A percentile compares a stretch with the other conserved stretches of the same genome.
phyloP scores from a whole-genome alignment of 2,797 vertebrate species.

The Bovichtus diacanthus region DNA sequence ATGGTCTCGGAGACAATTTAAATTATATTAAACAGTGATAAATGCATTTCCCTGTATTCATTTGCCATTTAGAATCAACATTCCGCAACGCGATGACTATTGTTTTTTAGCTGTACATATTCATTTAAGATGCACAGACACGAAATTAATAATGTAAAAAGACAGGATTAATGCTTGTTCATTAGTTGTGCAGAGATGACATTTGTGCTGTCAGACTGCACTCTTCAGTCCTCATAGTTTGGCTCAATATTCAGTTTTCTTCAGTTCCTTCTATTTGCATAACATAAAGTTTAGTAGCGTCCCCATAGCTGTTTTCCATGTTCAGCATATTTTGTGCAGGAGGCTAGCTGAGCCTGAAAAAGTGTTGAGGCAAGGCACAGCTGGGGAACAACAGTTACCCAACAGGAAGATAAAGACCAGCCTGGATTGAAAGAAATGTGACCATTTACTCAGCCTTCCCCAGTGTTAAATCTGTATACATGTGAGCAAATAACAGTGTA shows the following conservation, averaged over 20 bases:
- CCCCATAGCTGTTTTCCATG: slow-evolving; percentile 32
- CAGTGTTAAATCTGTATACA: slow-evolving; percentile 62
- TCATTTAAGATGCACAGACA: not conserved
- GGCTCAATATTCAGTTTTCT: not conserved
- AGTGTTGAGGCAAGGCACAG: slow-evolving; percentile 37
- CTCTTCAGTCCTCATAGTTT: not conserved
- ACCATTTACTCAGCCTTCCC: slow-evolving; percentile 46
- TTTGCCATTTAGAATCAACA: not conserved
- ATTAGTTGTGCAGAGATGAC: not conserved
- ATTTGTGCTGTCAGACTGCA: not conserved
- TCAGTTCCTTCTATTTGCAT: slow-evolving; percentile 14
- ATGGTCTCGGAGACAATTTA: not conserved
- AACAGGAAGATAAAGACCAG: slow-evolving; percentile 62
- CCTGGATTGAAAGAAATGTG: slow-evolving; percentile 46
- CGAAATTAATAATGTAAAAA: not conserved
- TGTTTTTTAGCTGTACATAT: not conserved
- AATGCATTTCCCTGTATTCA: not conserved
- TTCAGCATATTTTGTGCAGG: slow-evolving; percentile 45
- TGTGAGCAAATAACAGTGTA: slow-evolving; percentile 48
- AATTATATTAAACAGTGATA: not conserved
- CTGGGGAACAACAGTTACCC: slow-evolving; percentile 47
- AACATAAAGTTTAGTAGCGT: slow-evolving; percentile 26
- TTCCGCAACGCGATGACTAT: not conserved
- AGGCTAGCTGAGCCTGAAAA: slow-evolving; percentile 52
- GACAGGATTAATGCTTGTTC: not conserved